phyloP scores from a whole-genome alignment of 1,140 invertebrate genomes.

The Latrodectus geometricus region DNA sequence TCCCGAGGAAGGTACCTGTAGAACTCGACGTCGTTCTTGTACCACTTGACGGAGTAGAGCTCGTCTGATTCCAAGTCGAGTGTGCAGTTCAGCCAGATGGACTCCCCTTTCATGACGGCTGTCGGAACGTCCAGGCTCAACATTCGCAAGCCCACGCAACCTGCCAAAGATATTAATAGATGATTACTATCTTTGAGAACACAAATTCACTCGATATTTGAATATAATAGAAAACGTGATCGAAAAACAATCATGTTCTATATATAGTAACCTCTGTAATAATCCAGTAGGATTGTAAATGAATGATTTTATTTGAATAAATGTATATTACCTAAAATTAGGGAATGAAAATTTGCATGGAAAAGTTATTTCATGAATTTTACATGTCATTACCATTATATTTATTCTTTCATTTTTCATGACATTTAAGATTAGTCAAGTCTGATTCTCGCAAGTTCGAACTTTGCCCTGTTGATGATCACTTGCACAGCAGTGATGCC shows the following conservation, averaged over 20 bases:
- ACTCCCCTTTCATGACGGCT: slow-evolving; percentile 47
- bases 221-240: not conserved
- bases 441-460: too few relatives aligned
- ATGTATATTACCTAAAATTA: too few relatives aligned
- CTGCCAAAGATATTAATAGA: not conserved
- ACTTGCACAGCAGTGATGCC: too few relatives aligned
- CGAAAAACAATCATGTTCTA: not conserved
- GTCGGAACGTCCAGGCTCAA: slow-evolving; percentile 53
- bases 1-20: slow-evolving; percentile 78
- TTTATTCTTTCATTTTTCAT: too few relatives aligned
- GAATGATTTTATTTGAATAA: too few relatives aligned
- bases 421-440: too few relatives aligned
- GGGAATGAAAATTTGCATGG: too few relatives aligned
- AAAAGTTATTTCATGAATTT: too few relatives aligned
- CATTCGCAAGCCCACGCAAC: slow-evolving; percentile 41
- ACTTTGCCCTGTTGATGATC: too few relatives aligned
- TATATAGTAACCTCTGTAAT: not conserved
- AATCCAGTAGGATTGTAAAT: too few relatives aligned
- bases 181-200: not conserved
- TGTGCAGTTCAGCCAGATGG: slow-evolving; percentile 67
- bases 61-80: slow-evolving; percentile 68
- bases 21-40: slow-evolving; percentile 73
- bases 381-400: too few relatives aligned
- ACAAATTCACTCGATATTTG: not conserved
- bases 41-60: slow-evolving; percentile 70